Base-by-base conservation (phyloP, 2,888 invertebrate species). In the Malthinus flaveolus region DNA sequence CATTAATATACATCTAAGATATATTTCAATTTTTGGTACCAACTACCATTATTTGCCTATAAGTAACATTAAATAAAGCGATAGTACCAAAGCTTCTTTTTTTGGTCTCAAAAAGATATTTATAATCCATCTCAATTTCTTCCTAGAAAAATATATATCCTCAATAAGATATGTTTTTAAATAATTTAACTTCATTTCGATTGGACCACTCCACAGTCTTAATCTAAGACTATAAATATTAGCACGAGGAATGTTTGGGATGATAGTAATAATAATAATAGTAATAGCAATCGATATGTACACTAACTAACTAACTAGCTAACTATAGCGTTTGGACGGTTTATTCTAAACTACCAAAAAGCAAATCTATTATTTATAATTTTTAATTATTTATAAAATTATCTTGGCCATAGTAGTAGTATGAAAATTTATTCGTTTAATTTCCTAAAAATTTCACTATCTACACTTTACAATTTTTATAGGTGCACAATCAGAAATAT, bases 141-240 rank as follows among this genome's bases (percentile, higher is more conserved):
- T 65, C 67, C 76, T 76, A 77, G 71, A 77, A 76, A 76, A 76
- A 77, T 77, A 77, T 76, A 74, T 72, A 67, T 68, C 73, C 71
- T 73, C 72, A 42, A 68, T 73, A 69, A 72, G 74, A 75, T 76
- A 75, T 76, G 74, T 75, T 68, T 23, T 23, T 64, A 65, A 68
- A 70, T 69, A 71, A 68, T 68, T 72, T 66, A 72, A 69, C 67
- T 64, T 64, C 66, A 67, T 68, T 70, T 72, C 51, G 32, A 51
- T 78, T 78, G 78, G 78, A 78, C 78, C 78, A 75, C 74, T 71
- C 75, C 73, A 72, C 76, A 77, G 77, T 77, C 76, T 77, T 75
- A 71, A 69, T 67, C 69, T 73, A 72, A 52, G 63, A 55, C 61
- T 59, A 36, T 53, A 42, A 37, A 9, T 49, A 61, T 23, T 52